phyloP scores from a whole-genome alignment of 2,888 invertebrate species.

The Poecilobothrus nobilitatus region DNA sequence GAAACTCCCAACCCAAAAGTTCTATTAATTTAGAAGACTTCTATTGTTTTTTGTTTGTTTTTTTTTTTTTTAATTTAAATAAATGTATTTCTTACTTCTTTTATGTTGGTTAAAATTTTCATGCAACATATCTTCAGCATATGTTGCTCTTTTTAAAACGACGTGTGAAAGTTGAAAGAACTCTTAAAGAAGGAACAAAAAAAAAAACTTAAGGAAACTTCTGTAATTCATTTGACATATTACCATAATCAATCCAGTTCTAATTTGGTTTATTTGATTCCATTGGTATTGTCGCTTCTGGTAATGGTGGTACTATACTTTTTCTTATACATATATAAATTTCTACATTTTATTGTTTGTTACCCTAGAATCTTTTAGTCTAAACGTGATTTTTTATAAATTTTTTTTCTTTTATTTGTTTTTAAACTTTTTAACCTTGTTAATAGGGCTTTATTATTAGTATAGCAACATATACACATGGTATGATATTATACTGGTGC shows the following conservation, averaged over 20 bases:
- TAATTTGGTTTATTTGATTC: not conserved
- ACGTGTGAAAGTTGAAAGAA: too few species aligned
- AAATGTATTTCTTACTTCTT: too few species aligned
- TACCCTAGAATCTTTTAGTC: not conserved
- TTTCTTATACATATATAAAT: not conserved
- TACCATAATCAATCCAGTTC: not conserved
- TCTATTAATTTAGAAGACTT: not conserved
- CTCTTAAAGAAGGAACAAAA: not conserved
- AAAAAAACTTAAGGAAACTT: not conserved
- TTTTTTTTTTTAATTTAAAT: too few species aligned
- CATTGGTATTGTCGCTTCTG: too few species aligned
- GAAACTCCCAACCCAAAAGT: not conserved
- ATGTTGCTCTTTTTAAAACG: not conserved
- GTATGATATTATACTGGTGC: too few species aligned
- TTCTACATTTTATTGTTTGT: not conserved
- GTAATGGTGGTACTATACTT: not conserved
- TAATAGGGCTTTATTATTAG: too few species aligned
- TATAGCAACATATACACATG: too few species aligned
- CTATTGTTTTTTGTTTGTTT: too few species aligned
- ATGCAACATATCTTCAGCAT: not conserved
- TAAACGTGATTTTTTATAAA: not conserved
- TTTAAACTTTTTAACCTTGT: too few species aligned
- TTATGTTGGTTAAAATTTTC: not conserved
- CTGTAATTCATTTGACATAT: not conserved
- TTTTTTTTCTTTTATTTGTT: too few species aligned